These are phyloP conservation scores for Euglossa dilemma DNA, from an alignment of 1,140 invertebrate genomes.

Conservation along the genomic window DNA sequence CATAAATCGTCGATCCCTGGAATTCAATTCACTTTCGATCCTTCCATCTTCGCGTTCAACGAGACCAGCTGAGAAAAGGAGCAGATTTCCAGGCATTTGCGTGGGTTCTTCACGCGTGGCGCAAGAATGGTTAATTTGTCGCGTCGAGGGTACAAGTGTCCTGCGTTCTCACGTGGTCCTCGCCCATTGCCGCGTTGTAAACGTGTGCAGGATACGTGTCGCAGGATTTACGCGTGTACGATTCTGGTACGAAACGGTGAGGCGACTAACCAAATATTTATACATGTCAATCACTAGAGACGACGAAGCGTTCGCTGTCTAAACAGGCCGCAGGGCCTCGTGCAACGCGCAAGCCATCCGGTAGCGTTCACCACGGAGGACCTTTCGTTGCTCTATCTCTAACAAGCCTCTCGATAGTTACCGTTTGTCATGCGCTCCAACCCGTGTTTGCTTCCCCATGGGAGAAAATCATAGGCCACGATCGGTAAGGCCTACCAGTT, in stretches of 20 bases:
- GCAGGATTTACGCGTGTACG: slow-evolving; percentile 44
- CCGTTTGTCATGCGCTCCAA: slow-evolving; percentile 59
- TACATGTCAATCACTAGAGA: slow-evolving; percentile 70
- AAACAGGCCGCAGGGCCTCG: slow-evolving; percentile 61
- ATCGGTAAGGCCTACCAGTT: neutral
- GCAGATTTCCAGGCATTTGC: slow-evolving; percentile 29
- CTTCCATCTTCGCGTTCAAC: neutral
- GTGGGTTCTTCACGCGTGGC: slow-evolving; percentile 40
- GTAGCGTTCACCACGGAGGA: slow-evolving; percentile 59
- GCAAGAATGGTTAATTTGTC: slow-evolving; percentile 59
- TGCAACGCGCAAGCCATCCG: slow-evolving; percentile 50
- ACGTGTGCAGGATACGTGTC: slow-evolving; percentile 40
- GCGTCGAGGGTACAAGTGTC: slow-evolving; percentile 27
- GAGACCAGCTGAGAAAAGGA: neutral
- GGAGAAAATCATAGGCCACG: slow-evolving; percentile 26
- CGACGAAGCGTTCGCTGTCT: slow-evolving; percentile 67
- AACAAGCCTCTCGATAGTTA: slow-evolving; percentile 65
- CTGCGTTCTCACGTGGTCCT: slow-evolving; percentile 39
- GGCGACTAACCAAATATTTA: slow-evolving; percentile 71
- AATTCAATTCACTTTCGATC: neutral
- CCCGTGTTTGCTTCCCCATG: slow-evolving; percentile 44
- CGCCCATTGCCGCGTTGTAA: neutral
- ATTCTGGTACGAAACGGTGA: slow-evolving; percentile 58
- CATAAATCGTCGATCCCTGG: neutral
- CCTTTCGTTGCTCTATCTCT: slow-evolving; percentile 62